These are phyloP conservation scores for Micrastur ruficollis DNA, from an alignment of 2,797 vertebrate genomes.

Conservation along the genomic window DNA sequence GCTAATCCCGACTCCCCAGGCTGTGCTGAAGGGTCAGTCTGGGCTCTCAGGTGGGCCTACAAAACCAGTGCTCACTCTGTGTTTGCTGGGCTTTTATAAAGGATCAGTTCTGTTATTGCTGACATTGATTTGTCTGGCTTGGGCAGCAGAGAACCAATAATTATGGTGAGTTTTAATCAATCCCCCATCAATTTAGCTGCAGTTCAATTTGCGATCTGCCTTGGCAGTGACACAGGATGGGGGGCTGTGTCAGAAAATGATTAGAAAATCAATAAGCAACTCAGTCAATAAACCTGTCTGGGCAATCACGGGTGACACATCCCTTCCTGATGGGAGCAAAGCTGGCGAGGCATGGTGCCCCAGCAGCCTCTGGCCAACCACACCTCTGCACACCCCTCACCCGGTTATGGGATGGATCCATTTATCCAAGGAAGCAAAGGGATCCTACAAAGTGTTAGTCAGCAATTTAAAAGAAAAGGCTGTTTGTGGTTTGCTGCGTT, in stretches of 20 bases:
- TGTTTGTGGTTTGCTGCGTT: background rate
- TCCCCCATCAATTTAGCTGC: constrained; percentile 63
- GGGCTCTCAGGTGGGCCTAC: background rate
- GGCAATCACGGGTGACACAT: background rate
- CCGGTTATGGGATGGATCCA: background rate
- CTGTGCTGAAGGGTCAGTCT: background rate
- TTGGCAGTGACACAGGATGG: constrained; percentile 27
- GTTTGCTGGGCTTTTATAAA: background rate
- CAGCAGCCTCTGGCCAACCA: background rate
- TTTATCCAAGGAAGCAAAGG: background rate
- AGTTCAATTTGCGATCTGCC: constrained; percentile 64
- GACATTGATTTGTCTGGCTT: constrained; percentile 68
- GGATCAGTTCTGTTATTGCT: constrained; percentile 20
- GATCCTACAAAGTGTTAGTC: background rate
- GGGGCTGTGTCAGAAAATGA: constrained; percentile 32
- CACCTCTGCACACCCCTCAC: background rate
- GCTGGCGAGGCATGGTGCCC: background rate
- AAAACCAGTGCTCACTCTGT: background rate
- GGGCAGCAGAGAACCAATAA: constrained; percentile 66
- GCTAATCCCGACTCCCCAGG: background rate
- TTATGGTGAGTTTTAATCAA: constrained; percentile 76
- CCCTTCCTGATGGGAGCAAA: background rate
- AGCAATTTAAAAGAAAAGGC: background rate
- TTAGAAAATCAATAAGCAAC: constrained; percentile 46
- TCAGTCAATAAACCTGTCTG: background rate